Evolutionary conservation across 2,797 vertebrate genomes (phyloP), one percentile per base, ranked within the genome.

Genomic region (Synaphobranchus kaupii): DNA sequence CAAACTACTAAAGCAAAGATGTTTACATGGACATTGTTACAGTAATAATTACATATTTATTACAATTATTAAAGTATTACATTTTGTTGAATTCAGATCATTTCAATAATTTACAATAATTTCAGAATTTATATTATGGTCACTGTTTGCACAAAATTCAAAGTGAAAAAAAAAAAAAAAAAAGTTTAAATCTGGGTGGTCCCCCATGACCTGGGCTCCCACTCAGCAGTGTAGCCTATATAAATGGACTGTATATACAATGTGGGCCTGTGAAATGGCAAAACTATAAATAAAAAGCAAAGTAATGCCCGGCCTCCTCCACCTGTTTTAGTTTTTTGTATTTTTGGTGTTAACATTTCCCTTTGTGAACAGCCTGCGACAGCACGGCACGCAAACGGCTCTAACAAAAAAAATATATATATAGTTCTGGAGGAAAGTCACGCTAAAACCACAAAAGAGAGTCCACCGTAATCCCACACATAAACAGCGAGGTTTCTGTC

Each of bases 391-490:
- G 22, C 83, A 63, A 39, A 4, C 34, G 22, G 52, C 56, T 48
- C 22, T 31, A 50, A 63, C 15, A 54, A 83, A 50, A 76, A 84
- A 6, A 84, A 68, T 25, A 48, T 80, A 3, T 56, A n/a, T n/a
- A n/a, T n/a, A 84, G 58, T 44, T 84, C 56, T 39, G 56, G 83
- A 10, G 83, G 56, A 84, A 84, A 60, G 58, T 54, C n/a, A 4
- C 12, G 7, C 17, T 47, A 17, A 89, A 66, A 89, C 88, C 80
- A 76, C 68, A 87, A 4, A 81, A 31, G 78, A 89, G 15, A 47
- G 66, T 89, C 87, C 82, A 47, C 54, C 60, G 0, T 78, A 84
- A 63, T 63, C 56, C 15, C 56, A 39, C 83, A 84, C 28, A 84
- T 84, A 84, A 84, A 84, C 52, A 84, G 50, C 52, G 15, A 63